Base-by-base conservation (phyloP, 2,888 invertebrate species). In the Tipula helvola region DNA sequence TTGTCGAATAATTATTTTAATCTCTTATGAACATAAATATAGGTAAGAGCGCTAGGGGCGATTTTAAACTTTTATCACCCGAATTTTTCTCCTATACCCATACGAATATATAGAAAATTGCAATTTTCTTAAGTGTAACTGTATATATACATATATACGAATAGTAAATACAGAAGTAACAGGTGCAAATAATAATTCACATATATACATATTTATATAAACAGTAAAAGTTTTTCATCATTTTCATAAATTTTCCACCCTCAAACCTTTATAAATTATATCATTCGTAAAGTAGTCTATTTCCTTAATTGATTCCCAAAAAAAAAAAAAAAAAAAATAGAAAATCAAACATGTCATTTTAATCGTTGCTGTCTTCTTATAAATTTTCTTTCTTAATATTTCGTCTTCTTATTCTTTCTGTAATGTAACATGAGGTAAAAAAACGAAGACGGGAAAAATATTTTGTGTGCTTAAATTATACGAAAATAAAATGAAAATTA, bases 171-270 rank as follows among this genome's bases (percentile, higher is more conserved):
- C 28, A 28, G 12, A 10, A 28, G 71, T 71, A 71, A 71, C 71
- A 71, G 71, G 71, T 71, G 71, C 71, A 71, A 71, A 71, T 71
- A 71, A 71, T 71, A 71, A 71, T 71, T 71, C 71, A 71, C 71
- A 71, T 71, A 71, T 28, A 71, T 28, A 71, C 3, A 52, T 71
- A 28, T 28, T 28, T 71, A 71, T 28, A 5, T 71, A 52, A 28
- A 71, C 28, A 3, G 71, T 7, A 71, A 71, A 18, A 71, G 10
- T 71, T 71, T 28, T 71, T 71, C 71, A 71, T 28, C 18, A 71
- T 71, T 71, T 71, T 71, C 71, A 71, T 71, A 71, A 28, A 71
- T 71, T 52, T 71, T 71, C 28, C 28, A 71, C 18, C 28, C 71
- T 71, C 71, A 71, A 13, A 28, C 71, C 71, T 12, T 39, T 39